Conservation (phyloP, 2,113 vertebrate genomes). For the Elanoides forficatus region DNA sequence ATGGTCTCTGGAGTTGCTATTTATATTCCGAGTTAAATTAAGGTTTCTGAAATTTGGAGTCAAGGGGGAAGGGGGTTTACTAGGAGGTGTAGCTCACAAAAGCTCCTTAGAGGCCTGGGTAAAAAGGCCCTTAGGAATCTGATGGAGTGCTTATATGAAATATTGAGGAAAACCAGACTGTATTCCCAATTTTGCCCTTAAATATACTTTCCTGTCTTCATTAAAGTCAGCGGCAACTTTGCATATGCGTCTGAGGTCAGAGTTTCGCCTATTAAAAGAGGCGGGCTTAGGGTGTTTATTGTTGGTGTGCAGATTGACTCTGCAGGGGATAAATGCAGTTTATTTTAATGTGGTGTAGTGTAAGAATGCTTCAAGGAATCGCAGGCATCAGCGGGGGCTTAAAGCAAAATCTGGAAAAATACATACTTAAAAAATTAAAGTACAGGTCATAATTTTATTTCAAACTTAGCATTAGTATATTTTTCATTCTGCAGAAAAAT, state of each 20-base stretch:
- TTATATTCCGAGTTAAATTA: not conserved
- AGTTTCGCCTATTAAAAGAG: not conserved
- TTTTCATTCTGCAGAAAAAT: conserved; percentile 36
- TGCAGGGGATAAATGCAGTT: not conserved
- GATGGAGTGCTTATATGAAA: not conserved
- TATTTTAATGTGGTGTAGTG: not conserved
- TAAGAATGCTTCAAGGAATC: conserved; percentile 21
- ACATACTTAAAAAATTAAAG: conserved; percentile 19
- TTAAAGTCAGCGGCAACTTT: not conserved
- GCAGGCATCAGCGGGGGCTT: not conserved
- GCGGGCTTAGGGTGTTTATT: conserved; percentile 1
- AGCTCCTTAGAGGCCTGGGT: not conserved
- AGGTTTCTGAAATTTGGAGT: conserved; percentile 4
- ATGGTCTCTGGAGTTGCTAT: conserved; percentile 10
- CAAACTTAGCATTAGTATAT: not conserved
- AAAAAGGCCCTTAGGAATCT: conserved; percentile 7
- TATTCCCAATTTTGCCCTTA: not conserved
- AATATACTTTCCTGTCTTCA: not conserved
- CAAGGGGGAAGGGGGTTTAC: not conserved
- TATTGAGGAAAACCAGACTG: not conserved
- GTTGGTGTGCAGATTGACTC: not conserved
- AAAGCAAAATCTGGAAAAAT: conserved; percentile 11
- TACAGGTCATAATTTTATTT: conserved; percentile 38
- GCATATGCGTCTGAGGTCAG: not conserved
- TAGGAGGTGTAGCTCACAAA: not conserved